A percentile compares a stretch with the other conserved stretches of the same genome.
Conservation (phyloP, 2,888 invertebrate genomes). For the Epistrophe eligans region DNA sequence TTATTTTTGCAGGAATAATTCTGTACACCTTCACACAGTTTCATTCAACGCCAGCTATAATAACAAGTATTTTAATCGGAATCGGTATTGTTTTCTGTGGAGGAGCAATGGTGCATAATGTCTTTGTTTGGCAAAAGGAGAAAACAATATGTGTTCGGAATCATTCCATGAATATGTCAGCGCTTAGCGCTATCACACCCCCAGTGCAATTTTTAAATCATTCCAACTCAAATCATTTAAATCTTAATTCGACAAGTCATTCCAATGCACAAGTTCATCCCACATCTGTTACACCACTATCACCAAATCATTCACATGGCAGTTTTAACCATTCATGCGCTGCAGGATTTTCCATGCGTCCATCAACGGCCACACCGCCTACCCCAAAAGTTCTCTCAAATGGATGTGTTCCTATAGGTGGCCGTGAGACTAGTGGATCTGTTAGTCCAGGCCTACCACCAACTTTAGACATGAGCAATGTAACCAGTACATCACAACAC, state of each 20-base stretch:
- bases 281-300: slow-evolving; percentile 83
- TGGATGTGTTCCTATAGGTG: slow-evolving; percentile 77
- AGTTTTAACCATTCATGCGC: slow-evolving; percentile 83
- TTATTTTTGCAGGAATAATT: slow-evolving; percentile 90
- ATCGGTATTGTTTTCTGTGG: slow-evolving; percentile 96
- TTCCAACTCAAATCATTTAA: slow-evolving; percentile 62
- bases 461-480: slow-evolving; percentile 86
- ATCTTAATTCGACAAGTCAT: slow-evolving; percentile 75
- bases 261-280: slow-evolving; percentile 79
- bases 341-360: slow-evolving; percentile 80
- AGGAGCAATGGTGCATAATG: slow-evolving; percentile 97
- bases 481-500: slow-evolving; percentile 87
- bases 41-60: slow-evolving; percentile 95
- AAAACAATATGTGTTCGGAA: slow-evolving; percentile 91
- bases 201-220: slow-evolving; percentile 70
- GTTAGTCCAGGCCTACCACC: slow-evolving; percentile 87
- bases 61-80: slow-evolving; percentile 95
- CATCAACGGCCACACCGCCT: slow-evolving; percentile 84
- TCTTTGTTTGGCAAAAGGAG: slow-evolving; percentile 96
- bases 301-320: slow-evolving; percentile 84
- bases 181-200: slow-evolving; percentile 63
- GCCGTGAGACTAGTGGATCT: slow-evolving; percentile 85
- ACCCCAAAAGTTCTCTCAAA: slow-evolving; percentile 81
- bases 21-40: slow-evolving; percentile 96
- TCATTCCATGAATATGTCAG: slow-evolving; percentile 70